Percentiles rank a stretch among this genome's conserved stretches.
Evolutionary conservation across 2,888 invertebrate species (phyloP).

Genomic region (Troglohyphantes excavatus): DNA sequence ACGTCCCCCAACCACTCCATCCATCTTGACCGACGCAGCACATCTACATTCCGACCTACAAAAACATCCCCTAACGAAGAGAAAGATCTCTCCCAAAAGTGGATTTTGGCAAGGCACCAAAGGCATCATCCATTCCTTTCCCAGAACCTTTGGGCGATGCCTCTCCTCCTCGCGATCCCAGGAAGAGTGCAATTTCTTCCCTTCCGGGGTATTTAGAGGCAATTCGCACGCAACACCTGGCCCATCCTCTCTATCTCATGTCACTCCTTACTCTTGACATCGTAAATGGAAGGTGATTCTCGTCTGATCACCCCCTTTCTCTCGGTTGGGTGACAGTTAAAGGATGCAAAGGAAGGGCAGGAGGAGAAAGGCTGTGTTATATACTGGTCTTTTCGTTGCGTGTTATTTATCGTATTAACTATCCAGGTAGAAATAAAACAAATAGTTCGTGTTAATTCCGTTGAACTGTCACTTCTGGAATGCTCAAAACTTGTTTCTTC

Average conservation of each 20-base stretch:
- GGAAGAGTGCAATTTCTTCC: neutral
- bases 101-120: conserved; percentile 41
- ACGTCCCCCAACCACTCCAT: neutral
- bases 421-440: no score
- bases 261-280: conserved; percentile 42
- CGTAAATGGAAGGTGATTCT: conserved; percentile 46
- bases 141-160: conserved; percentile 7
- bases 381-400: no score
- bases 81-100: neutral
- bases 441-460: no score
- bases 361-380: neutral
- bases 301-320: neutral
- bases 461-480: no score
- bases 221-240: conserved; percentile 57
- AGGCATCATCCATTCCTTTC: neutral
- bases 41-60: neutral
- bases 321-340: neutral
- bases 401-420: no score
- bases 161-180: neutral
- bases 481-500: no score
- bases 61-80: neutral
- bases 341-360: neutral
- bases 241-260: conserved; percentile 10
- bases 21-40: neutral
- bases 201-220: conserved; percentile 31